Evolutionary conservation across 2,797 vertebrate species (phyloP), one percentile per base, ranked within the genome.

Genomic region (Enteromius trimaculatus): DNA sequence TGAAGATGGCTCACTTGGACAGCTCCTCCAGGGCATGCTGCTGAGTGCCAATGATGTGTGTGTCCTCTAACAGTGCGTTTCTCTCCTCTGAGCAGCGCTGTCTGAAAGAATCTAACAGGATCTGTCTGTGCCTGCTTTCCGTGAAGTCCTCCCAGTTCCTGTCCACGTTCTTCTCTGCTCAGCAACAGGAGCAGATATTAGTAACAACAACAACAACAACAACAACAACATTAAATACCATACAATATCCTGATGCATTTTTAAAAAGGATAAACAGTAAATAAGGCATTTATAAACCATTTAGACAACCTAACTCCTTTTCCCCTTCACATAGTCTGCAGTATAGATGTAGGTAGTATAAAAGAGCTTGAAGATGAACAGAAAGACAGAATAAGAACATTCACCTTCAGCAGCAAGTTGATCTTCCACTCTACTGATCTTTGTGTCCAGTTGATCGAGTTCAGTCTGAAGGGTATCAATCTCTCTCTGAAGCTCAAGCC

Each of bases 391-490:
- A 60, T 60, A 60, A 6, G 13, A 60, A 77, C 44, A 80, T 85
- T 85, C 64, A 96, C 95, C 95, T 85, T 93, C 92, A 76, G 85
- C 71, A n/a, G 88, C 87, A 49, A 95, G 69, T 80, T 95, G 94
- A 26, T 92, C 92, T 85, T 95, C 94, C 9, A 92, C 91, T 80
- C 90, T 91, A 68, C 86, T 90, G 77, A 95, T 94, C 88, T 95
- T 94, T 85, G 91, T 91, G 84, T 95, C 93, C 88, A 96, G 88
- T 53, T 95, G 91, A 86, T 83, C 77, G 58, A 96, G 92, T 78
- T 96, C 95, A 11, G 86, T 83, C 84, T 79, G 92, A 65, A 96
- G 88, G 77, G 94, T 91, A 77, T 93, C 90, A 0, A 96, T 94
- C 88, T 95, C 91, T 51, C 23, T 90, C 85, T 92, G 93, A 66